Conservation (phyloP, 2,113 vertebrate genomes). For the Saccopteryx bilineata region DNA sequence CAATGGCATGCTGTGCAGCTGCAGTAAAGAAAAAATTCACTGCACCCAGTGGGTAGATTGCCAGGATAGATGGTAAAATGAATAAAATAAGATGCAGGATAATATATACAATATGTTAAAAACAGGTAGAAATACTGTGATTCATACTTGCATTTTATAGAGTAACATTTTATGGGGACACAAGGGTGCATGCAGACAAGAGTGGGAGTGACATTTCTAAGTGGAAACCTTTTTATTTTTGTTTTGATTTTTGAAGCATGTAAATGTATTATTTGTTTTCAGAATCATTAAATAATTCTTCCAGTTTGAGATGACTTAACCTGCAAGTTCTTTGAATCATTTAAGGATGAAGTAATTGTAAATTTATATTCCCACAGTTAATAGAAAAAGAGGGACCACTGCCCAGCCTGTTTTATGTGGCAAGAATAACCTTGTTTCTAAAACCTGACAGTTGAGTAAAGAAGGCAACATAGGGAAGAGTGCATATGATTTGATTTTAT, state of each 20-base stretch:
- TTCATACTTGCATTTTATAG: background rate
- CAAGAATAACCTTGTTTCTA: background rate
- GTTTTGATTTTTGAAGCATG: background rate
- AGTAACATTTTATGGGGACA: background rate
- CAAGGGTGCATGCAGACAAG: background rate
- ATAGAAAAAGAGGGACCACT: conserved; percentile 1
- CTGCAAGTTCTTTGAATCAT: conserved; percentile 4
- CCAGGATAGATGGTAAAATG: background rate
- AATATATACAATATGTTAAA: background rate
- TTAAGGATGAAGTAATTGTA: conserved; percentile 20
- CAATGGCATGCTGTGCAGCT: background rate
- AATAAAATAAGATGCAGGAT: background rate
- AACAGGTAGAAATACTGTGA: background rate
- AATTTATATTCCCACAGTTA: background rate
- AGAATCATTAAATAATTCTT: background rate
- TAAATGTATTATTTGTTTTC: background rate
- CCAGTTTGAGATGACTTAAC: background rate
- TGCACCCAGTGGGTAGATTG: background rate
- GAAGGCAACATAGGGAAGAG: background rate
- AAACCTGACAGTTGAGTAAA: background rate
- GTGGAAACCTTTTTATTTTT: background rate
- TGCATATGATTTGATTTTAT: background rate
- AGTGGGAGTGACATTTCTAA: background rate
- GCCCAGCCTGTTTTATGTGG: background rate
- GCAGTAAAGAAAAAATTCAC: background rate